phyloP scores from a whole-genome alignment of 2,888 invertebrate genomes.

The Hypena proboscidalis region DNA sequence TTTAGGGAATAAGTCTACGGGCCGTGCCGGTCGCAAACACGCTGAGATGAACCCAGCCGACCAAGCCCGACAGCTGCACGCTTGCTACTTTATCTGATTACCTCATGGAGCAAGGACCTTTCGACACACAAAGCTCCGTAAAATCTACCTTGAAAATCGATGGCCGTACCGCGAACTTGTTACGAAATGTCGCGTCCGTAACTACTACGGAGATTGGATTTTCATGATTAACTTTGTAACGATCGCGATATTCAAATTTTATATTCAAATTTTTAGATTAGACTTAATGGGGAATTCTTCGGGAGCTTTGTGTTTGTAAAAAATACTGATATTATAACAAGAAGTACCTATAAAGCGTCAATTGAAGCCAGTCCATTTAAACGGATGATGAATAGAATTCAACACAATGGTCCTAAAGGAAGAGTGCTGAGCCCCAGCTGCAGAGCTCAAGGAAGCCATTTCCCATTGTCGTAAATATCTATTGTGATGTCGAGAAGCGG shows the following conservation, averaged over 20 bases:
- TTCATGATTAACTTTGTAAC: conserved; percentile 22
- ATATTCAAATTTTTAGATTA: too few relatives aligned
- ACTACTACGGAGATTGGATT: conserved; percentile 22
- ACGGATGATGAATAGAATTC: conserved; percentile 10
- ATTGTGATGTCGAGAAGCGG: conserved; percentile 58
- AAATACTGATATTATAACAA: too few relatives aligned
- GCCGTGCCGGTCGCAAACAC: conserved; percentile 45
- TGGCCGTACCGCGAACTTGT: conserved; percentile 64
- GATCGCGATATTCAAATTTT: too few relatives aligned
- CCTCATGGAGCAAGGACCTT: conserved; percentile 83
- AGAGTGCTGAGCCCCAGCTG: conserved; percentile 41
- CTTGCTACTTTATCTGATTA: conserved; percentile 74
- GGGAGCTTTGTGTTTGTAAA: too few relatives aligned
- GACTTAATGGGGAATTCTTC: too few relatives aligned
- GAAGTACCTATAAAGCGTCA: not conserved
- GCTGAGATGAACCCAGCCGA: conserved; percentile 63
- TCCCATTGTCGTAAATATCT: conserved; percentile 68
- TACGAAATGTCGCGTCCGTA: conserved; percentile 58
- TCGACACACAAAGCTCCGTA: conserved; percentile 77
- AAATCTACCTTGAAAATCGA: conserved; percentile 79
- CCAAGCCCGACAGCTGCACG: conserved; percentile 59
- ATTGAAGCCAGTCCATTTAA: not conserved
- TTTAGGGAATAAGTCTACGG: too few relatives aligned
- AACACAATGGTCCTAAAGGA: conserved; percentile 37
- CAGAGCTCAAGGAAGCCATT: conserved; percentile 59